A percentile compares a stretch with the other conserved stretches of the same genome.
These are phyloP conservation scores for Oophaga pumilio DNA, from an alignment of 2,113 vertebrate genomes.

Conservation along the genomic window DNA sequence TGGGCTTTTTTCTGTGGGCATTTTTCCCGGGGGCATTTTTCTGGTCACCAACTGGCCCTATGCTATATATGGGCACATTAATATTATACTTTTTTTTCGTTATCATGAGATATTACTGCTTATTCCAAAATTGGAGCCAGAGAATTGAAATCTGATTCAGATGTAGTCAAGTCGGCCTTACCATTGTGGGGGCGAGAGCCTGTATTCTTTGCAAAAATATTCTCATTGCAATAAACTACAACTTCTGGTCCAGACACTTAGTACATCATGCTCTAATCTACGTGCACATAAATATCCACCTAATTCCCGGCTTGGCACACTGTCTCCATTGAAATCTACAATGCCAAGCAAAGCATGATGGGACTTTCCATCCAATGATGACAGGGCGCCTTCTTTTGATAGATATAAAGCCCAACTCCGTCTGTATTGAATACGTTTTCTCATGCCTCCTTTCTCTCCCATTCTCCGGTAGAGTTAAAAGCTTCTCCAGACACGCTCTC, in stretches of 20 bases:
- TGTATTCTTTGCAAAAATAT: too few species aligned
- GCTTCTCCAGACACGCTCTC: constrained; percentile 38
- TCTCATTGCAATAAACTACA: background rate
- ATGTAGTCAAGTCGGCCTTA: too few species aligned
- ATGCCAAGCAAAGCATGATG: background rate
- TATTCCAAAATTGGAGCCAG: too few species aligned
- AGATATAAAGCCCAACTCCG: constrained; percentile 9
- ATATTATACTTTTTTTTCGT: too few species aligned
- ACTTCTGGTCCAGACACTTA: background rate
- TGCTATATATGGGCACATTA: too few species aligned
- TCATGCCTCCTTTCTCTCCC: background rate
- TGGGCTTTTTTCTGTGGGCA: too few species aligned
- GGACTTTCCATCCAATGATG: background rate
- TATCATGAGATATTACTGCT: too few species aligned
- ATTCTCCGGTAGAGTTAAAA: constrained; percentile 19
- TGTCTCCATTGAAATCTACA: background rate
- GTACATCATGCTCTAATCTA: background rate
- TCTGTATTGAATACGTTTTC: background rate
- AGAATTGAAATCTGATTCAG: too few species aligned
- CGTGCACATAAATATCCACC: background rate
- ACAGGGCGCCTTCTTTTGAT: background rate
- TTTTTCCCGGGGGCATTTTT: too few species aligned
- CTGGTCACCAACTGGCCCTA: too few species aligned
- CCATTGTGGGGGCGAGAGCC: too few species aligned
- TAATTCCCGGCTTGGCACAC: background rate